Evolutionary conservation across 2,113 vertebrate genomes (phyloP), one percentile per base, ranked within the genome.

Genomic region (Gallinago undulata): DNA sequence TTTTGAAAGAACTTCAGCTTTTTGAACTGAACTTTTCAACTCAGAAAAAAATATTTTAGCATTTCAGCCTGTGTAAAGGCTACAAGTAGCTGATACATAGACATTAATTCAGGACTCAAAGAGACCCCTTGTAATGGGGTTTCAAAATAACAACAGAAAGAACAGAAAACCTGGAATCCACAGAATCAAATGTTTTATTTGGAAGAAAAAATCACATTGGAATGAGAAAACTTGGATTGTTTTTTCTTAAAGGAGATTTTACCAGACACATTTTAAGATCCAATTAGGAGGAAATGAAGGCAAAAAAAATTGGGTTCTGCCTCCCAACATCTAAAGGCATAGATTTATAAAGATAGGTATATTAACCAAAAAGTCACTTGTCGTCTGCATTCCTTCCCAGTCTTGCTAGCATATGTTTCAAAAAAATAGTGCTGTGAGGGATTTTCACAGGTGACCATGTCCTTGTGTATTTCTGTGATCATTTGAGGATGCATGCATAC

Each of bases 81-180:
- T 50, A 33, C 10, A 13, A 47, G 23, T 33, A 9, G 11, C 19
- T 3, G 4, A 57, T 22, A 76, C 3, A 8, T n/a, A 50, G 23
- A 31, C 1, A 2, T 51, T 30, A 70, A 77, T 79, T 91, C 22
- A 45, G 18, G 11, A 3, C 51, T 85, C 25, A 62, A 53, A 74
- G 35, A 63, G 4, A 37, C 4, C 1, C 1, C 3, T 69, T 53
- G 3, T 43, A 84, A 47, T 13, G 5, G 14, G 2, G 3, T 57
- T 43, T 50, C 19, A 18, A 53, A 66, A 66, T 1, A 19, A 19
- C 11, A 75, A 12, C 6, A 77, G 30, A 6, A 67, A 19, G 4
- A 47, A 8, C 28, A 47, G 22, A 39, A 28, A 41, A 19, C 11
- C 11, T 14, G 9, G 53, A 69, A 78, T 48, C 5, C 9, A 41